Evolutionary conservation across 2,797 vertebrate genomes (phyloP).

Genomic region (Prionace glauca): DNA sequence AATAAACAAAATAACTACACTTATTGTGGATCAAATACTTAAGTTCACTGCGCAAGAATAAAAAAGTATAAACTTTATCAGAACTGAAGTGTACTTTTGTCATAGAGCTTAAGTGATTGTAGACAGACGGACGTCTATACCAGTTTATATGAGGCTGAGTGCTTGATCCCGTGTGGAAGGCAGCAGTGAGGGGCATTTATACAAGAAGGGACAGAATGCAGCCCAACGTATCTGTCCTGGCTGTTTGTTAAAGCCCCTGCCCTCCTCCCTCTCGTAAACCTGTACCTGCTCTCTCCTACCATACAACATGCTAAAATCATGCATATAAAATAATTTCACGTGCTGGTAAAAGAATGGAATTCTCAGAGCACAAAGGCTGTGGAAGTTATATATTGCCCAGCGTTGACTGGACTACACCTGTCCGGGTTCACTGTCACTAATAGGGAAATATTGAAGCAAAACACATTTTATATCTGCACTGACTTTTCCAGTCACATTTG

Average conservation of each 20-base stretch:
- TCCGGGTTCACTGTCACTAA: neutral
- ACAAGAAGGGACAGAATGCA: neutral
- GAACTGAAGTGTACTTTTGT: neutral
- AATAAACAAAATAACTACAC: neutral
- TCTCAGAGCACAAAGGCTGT: neutral
- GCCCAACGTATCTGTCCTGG: neutral
- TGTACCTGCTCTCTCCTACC: neutral
- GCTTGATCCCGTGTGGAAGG: neutral
- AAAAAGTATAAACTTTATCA: neutral
- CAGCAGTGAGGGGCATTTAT: neutral
- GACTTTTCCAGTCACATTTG: neutral
- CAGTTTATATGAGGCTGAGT: neutral
- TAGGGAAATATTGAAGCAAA: neutral
- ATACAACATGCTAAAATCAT: neutral
- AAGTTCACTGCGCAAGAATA: neutral
- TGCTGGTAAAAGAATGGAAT: neutral
- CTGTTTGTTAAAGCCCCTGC: neutral
- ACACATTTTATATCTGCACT: neutral
- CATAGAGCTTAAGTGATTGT: neutral
- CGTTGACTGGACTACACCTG: too few species aligned
- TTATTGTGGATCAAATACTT: neutral
- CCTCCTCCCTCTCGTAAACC: neutral
- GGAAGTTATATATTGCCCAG: neutral
- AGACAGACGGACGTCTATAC: neutral
- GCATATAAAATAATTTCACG: too few species aligned